A percentile compares a stretch with the other conserved stretches of the same genome.
Evolutionary conservation across 2,113 vertebrate species (phyloP).

Genomic region (Atractosteus spatula): DNA sequence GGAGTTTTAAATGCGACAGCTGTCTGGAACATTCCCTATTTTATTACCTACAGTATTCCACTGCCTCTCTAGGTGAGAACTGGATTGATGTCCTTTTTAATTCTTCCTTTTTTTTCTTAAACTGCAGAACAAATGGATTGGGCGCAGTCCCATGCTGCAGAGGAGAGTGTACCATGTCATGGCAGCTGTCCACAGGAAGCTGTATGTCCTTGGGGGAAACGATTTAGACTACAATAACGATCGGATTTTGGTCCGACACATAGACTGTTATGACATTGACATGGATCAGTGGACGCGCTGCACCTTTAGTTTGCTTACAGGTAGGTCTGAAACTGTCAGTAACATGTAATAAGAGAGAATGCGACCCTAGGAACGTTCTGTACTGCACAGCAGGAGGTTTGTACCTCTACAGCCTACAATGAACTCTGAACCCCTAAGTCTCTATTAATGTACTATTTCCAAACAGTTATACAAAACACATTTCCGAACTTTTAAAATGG

Average conservation of each 20-base stretch:
- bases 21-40: not conserved
- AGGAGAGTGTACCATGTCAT: constrained; percentile 95
- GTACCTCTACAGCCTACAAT: not conserved
- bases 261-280: constrained; percentile 90
- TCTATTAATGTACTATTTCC: not conserved
- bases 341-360: not conserved
- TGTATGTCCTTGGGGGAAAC: constrained; percentile 91
- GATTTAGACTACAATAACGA: constrained; percentile 97
- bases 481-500: too few species aligned
- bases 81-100: too few species aligned
- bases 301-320: constrained; percentile 88
- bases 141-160: constrained; percentile 91
- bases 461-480: too few species aligned
- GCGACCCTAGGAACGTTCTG: not conserved
- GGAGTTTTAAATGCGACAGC: too few species aligned
- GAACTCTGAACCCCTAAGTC: not conserved
- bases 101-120: not conserved
- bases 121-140: constrained; percentile 86
- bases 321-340: constrained; percentile 46
- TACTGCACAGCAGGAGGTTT: not conserved
- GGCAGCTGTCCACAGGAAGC: constrained; percentile 86
- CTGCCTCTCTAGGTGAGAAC: constrained; percentile 14
- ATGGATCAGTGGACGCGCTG: constrained; percentile 92
- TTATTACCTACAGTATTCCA: constrained; percentile 29
- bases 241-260: constrained; percentile 89